These are phyloP conservation scores for Aphaenogaster rudis DNA, from an alignment of 1,140 invertebrate genomes.

Conservation along the genomic window DNA sequence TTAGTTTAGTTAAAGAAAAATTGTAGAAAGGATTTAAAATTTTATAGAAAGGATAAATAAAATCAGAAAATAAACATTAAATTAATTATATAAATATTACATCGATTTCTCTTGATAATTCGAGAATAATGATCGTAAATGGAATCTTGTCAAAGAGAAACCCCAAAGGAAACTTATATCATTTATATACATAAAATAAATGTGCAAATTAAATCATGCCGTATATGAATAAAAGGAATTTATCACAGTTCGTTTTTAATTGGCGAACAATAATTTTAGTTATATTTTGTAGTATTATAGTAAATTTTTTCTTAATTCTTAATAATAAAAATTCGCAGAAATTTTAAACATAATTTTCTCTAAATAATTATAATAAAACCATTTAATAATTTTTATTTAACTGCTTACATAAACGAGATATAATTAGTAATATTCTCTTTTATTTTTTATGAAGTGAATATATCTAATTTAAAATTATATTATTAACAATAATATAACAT, in stretches of 20 bases:
- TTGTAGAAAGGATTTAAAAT: not conserved
- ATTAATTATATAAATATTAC: slow-evolving; percentile 18
- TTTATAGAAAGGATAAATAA: slow-evolving; percentile 4
- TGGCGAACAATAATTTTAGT: not conserved
- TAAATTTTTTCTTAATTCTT: not conserved
- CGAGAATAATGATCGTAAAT: not conserved
- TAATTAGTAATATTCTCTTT: not conserved
- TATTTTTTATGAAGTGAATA: not conserved
- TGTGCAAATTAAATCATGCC: not conserved
- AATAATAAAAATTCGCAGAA: not conserved
- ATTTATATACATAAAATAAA: slow-evolving; percentile 40
- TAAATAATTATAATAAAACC: not conserved
- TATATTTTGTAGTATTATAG: slow-evolving; percentile 5
- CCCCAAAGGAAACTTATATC: not conserved
- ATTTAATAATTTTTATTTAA: slow-evolving; percentile 18
- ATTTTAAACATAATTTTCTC: not conserved
- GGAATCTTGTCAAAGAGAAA: not conserved
- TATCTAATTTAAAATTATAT: too few species aligned
- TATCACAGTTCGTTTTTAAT: not conserved
- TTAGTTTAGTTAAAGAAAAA: not conserved
- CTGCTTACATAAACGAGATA: not conserved
- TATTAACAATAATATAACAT: too few species aligned
- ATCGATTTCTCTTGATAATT: slow-evolving; percentile 8
- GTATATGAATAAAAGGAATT: not conserved
- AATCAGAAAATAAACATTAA: not conserved